Base-by-base conservation (phyloP, 2,113 vertebrate genomes). In the Cardinalis cardinalis region DNA sequence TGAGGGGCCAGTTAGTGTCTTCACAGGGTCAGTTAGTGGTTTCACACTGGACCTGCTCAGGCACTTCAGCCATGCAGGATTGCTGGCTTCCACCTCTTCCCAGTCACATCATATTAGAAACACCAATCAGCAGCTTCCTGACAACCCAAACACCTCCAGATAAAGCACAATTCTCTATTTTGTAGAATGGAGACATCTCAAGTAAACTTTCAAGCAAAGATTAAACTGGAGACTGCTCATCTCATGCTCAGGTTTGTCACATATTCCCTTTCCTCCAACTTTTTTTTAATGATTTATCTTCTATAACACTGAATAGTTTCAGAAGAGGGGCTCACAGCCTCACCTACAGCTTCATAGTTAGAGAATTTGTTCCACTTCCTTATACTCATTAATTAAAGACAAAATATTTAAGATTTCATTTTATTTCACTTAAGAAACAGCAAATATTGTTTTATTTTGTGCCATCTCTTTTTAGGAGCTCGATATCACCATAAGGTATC, bases 51-150 rank as follows among this genome's bases (percentile, higher is more conserved):
- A 34, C 32, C 1, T 3, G 26, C 40, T 26, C 53, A 5, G 66
- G 12, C 28, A 7, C 0, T 32, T 66, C 32, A 1, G 58, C 12
- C 4, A 9, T 7, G 46, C 40, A 9, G 80, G 17, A 53, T 5
- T 1, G 10, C 59, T 23, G 46, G 31, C 19, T 29, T 23, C 41
- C 26, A 2, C 29, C 55, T 65, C 31, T 43, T 34, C 36, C 20
- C 21, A 0, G 6, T 3, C 41, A 41, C 46, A 11, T 1, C 1
- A 3, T 8, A 1, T 18, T 3, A 23, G 19, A 34, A 85, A 38
- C 6, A n/a, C 7, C 7, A 1, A 36, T 3, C 25, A 15, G 51
- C 9, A 46, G 25, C 70, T 71, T 63, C 29, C 61, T 40, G 74
- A 18, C 36, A 63, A 5, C 10, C 4, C 21, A 59, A 36, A 2